A percentile compares a stretch with the other conserved stretches of the same genome.
Conservation (phyloP, 1,140 invertebrate species). For the Hylyphantes graminicola region DNA sequence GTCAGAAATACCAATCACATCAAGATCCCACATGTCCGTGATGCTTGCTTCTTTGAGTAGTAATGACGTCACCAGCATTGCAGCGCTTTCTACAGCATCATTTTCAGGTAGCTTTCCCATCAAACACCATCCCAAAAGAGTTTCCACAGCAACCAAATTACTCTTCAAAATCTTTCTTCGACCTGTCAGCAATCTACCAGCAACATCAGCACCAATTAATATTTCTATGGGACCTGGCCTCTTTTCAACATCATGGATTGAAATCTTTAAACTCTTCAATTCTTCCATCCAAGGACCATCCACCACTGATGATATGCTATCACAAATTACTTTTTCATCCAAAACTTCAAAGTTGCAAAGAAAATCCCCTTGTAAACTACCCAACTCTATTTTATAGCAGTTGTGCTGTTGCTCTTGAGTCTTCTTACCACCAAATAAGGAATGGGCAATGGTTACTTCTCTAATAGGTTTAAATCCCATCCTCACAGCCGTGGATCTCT, state of each 20-base stretch:
- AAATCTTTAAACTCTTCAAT: not conserved
- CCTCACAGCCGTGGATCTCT: no score
- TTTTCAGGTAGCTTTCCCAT: not conserved
- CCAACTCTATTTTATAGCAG: not conserved
- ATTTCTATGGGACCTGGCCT: not conserved
- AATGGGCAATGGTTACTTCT: no score
- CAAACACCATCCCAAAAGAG: conserved; percentile 24
- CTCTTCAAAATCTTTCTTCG: not conserved
- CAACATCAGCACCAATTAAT: conserved; percentile 20
- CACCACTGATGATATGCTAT: not conserved
- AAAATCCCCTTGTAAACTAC: not conserved
- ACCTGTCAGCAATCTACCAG: conserved; percentile 7
- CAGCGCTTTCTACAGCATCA: not conserved
- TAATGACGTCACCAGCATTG: not conserved
- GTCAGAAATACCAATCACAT: not conserved
- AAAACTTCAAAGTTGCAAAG: not conserved
- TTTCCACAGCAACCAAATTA: conserved; percentile 19
- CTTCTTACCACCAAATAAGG: no score
- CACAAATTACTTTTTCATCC: not conserved
- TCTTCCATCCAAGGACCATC: conserved; percentile 12
- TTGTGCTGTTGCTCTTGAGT: no score
- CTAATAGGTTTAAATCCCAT: no score
- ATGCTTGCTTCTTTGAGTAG: conserved; percentile 2
- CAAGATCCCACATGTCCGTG: conserved; percentile 11
- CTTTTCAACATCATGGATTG: not conserved